These are phyloP conservation scores for Macrotus californicus DNA, from an alignment of 2,113 vertebrate species.

Conservation along the genomic window DNA sequence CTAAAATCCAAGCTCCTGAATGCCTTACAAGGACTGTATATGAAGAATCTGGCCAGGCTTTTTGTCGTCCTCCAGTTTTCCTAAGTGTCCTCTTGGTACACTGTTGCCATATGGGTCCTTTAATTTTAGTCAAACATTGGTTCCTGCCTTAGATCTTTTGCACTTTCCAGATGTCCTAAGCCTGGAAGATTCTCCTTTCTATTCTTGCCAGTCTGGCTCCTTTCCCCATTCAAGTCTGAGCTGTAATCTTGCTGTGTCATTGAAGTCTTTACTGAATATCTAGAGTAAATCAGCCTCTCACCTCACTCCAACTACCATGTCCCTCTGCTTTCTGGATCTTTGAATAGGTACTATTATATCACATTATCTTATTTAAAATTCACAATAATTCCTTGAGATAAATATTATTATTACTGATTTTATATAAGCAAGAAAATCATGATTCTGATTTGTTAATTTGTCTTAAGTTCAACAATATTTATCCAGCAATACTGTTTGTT, in stretches of 20 bases:
- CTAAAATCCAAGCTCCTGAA: neutral
- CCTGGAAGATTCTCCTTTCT: neutral
- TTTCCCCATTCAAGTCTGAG: neutral
- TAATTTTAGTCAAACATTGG: neutral
- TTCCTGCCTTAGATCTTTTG: neutral
- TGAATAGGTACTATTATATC: too few relatives aligned
- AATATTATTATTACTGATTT: neutral
- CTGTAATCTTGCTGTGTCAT: neutral
- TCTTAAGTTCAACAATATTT: neutral
- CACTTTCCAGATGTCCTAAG: neutral
- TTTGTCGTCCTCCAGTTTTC: neutral
- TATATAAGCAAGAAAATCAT: neutral
- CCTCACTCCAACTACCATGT: fast-evolving
- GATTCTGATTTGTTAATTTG: neutral
- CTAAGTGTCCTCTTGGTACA: neutral
- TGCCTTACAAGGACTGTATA: neutral
- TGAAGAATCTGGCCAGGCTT: neutral
- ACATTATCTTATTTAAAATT: neutral
- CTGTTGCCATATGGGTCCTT: neutral
- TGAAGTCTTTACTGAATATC: neutral
- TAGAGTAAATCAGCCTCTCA: neutral
- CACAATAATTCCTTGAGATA: neutral
- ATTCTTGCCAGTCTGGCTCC: neutral
- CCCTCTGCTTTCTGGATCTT: neutral
- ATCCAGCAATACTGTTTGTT: neutral